These are phyloP conservation scores for Spisula solida DNA, from an alignment of 2,888 invertebrate species.

Conservation along the genomic window DNA sequence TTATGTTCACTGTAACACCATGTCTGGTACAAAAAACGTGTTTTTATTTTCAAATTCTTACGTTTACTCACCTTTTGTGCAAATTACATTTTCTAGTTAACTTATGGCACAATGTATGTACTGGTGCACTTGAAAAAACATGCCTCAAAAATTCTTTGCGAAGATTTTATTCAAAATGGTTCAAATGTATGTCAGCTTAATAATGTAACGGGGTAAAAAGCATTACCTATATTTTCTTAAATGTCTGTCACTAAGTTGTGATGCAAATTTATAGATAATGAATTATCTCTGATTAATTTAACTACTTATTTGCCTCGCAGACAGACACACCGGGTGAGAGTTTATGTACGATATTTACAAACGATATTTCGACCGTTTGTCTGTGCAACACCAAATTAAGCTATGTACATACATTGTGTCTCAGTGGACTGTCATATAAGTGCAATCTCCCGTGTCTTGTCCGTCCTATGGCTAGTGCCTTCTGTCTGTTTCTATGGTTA, in stretches of 20 bases:
- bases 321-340: too few species aligned
- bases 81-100: neutral
- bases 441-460: slow-evolving; percentile 35
- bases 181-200: neutral
- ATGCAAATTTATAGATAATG: neutral
- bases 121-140: neutral
- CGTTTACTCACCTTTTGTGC: slow-evolving; percentile 14
- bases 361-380: neutral
- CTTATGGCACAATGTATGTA: neutral
- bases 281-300: too few species aligned
- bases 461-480: slow-evolving; percentile 5
- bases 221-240: too few species aligned
- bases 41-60: neutral
- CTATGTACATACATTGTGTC: slow-evolving; percentile 1
- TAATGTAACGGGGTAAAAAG: neutral
- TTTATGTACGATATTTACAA: too few species aligned
- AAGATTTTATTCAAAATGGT: neutral
- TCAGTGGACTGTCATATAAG: slow-evolving; percentile 27
- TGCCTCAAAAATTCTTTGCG: neutral
- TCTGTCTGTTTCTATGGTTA: neutral
- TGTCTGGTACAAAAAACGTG: neutral
- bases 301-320: too few species aligned
- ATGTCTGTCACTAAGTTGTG: neutral
- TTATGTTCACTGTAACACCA: neutral
- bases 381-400: neutral